These are phyloP conservation scores for Orius insidiosus DNA, from an alignment of 1,140 invertebrate species.

Conservation along the genomic window DNA sequence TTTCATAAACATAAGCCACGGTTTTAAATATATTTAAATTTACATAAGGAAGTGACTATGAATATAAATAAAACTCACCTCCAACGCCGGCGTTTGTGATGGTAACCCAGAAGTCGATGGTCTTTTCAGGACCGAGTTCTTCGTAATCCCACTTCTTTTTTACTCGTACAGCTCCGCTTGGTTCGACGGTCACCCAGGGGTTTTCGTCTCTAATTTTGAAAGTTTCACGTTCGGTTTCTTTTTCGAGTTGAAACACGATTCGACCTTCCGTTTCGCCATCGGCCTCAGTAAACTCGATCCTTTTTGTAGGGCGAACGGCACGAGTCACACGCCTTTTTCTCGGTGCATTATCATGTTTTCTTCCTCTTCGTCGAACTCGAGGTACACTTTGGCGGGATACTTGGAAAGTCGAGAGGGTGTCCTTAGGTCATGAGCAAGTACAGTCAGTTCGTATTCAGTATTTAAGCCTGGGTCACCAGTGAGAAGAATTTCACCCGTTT, in stretches of 20 bases:
- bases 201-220: constrained; percentile 88
- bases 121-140: constrained; percentile 85
- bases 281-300: constrained; percentile 79
- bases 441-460: constrained; percentile 44
- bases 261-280: constrained; percentile 76
- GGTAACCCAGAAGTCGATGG: constrained; percentile 90
- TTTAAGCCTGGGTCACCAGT: constrained; percentile 52
- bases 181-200: constrained; percentile 81
- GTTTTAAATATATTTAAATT: no score
- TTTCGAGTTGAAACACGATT: constrained; percentile 76
- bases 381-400: constrained; percentile 49
- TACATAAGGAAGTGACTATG: no score
- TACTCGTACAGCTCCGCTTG: constrained; percentile 76
- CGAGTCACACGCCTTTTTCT: constrained; percentile 67
- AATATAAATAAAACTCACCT: constrained; percentile 54
- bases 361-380: constrained; percentile 47
- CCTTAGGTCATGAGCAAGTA: constrained; percentile 66
- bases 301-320: constrained; percentile 75
- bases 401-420: constrained; percentile 42
- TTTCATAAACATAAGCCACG: no score
- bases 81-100: constrained; percentile 74
- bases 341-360: constrained; percentile 35
- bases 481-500: constrained; percentile 74
- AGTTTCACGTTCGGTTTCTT: constrained; percentile 77
- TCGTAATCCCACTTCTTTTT: constrained; percentile 96